Conservation (phyloP, 2,113 vertebrate species). For the Hiodon tergisus region DNA sequence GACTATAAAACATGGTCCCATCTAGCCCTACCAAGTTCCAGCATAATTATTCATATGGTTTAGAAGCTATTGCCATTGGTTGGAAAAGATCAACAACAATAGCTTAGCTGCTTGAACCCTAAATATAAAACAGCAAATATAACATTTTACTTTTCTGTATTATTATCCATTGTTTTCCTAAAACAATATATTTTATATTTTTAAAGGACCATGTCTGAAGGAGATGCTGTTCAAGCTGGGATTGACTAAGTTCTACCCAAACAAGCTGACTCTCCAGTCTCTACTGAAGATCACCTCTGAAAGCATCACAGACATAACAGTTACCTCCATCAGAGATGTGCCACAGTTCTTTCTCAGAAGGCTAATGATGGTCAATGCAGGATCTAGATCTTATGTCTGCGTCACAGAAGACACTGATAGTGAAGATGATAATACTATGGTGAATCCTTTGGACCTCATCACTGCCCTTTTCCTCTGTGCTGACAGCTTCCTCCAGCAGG, state of each 20-base stretch:
- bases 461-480: conserved; percentile 58
- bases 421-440: background rate
- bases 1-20: no score
- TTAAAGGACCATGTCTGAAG: background rate
- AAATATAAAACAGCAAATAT: no score
- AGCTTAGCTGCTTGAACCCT: no score
- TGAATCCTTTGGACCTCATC: conserved; percentile 33
- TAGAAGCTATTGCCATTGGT: no score
- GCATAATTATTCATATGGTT: no score
- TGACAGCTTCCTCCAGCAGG: conserved; percentile 55
- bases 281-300: conserved; percentile 9
- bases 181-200: no score
- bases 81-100: no score
- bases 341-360: background rate
- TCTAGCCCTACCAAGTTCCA: no score
- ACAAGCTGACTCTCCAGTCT: conserved; percentile 2
- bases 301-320: background rate
- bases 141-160: no score
- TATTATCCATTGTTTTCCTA: no score
- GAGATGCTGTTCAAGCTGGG: background rate
- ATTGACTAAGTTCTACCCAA: background rate
- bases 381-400: background rate
- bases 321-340: background rate
- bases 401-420: background rate
- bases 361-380: conserved; percentile 6